Base-by-base conservation (phyloP, 2,113 vertebrate species). In the Bufo gargarizans region DNA sequence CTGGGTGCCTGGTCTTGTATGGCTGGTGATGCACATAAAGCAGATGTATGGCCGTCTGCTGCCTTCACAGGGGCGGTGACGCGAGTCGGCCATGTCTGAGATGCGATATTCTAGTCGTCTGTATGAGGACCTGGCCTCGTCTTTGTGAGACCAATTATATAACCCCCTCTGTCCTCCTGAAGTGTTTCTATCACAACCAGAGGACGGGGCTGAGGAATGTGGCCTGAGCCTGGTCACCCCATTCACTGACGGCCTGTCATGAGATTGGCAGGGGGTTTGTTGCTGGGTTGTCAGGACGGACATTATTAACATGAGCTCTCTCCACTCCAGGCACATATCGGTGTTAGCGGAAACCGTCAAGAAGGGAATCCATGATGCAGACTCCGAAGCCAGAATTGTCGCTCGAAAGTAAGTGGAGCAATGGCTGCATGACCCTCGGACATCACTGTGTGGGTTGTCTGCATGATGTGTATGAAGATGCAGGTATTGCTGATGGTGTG, bases 301-400 rank as follows among this genome's bases (percentile, higher is more conserved):
- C 71, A 8, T 11, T 17, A 49, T 49, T 76, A 76, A 76, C 19
- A n/a, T 49, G 19, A 22, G 43, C 89, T 90, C 91, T 88, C 94
- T 90, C 92, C 91, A 89, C 90, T 94, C 93, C 94, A 99, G 98
- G 89, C 98, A 99, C 20, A 96, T 98, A 93, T 96, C 97, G 49
- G 97, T 99, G 89, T 95, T 99, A 92, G 97, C 97, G 0, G 98
- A 99, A 93, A 99, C 98, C 50, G 97, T 99, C 95, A 99, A 96
- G 95, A 99, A 99, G 86, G 98, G 98, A 84, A 97, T 99, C 89
- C 97, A 99, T 0, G 98, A 99, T 61, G 98, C 98, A 0, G 98
- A 99, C 93, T 99, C 98, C 0, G 98, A 99, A 93, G 98, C 97
- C 81, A 96, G 98, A 81, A 98, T 98, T 92, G 97, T 99, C 82